phyloP scores from a whole-genome alignment of 1,140 invertebrate species.

The Andricus grossulariae region DNA sequence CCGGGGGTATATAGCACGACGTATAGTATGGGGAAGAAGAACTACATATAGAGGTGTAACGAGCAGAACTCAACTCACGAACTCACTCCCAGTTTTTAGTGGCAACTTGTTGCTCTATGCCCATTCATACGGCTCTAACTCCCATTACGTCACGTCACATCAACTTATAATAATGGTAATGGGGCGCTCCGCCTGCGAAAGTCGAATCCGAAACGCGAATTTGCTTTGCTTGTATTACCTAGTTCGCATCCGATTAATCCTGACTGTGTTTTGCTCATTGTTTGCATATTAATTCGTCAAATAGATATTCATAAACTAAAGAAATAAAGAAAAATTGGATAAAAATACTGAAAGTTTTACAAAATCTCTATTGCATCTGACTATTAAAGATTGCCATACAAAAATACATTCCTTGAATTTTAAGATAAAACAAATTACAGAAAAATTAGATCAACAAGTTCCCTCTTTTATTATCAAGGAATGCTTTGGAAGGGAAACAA shows the following conservation, averaged over 20 bases:
- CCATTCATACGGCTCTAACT: constrained; percentile 76
- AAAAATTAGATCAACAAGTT: too few relatives aligned
- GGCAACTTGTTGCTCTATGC: constrained; percentile 76
- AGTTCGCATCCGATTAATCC: constrained; percentile 5
- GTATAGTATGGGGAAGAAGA: constrained; percentile 75
- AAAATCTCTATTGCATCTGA: too few relatives aligned
- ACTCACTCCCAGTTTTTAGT: constrained; percentile 77
- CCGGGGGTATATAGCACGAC: constrained; percentile 67
- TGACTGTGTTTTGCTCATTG: too few relatives aligned
- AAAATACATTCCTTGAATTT: too few relatives aligned
- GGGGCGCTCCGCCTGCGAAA: constrained; percentile 59
- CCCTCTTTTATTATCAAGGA: too few relatives aligned
- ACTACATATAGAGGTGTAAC: constrained; percentile 77
- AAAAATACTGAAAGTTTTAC: too few relatives aligned
- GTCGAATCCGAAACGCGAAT: constrained; percentile 71
- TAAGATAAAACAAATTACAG: too few relatives aligned
- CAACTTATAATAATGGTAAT: constrained; percentile 76
- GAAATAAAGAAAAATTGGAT: too few relatives aligned
- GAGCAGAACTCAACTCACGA: constrained; percentile 77
- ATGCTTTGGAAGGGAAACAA: too few relatives aligned
- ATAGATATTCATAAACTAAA: too few relatives aligned
- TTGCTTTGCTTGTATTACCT: constrained; percentile 46
- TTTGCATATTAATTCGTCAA: too few relatives aligned
- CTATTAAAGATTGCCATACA: too few relatives aligned
- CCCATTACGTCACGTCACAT: constrained; percentile 76